Base-by-base conservation (phyloP, 2,797 vertebrate species). In the Muscicapa comitata region DNA sequence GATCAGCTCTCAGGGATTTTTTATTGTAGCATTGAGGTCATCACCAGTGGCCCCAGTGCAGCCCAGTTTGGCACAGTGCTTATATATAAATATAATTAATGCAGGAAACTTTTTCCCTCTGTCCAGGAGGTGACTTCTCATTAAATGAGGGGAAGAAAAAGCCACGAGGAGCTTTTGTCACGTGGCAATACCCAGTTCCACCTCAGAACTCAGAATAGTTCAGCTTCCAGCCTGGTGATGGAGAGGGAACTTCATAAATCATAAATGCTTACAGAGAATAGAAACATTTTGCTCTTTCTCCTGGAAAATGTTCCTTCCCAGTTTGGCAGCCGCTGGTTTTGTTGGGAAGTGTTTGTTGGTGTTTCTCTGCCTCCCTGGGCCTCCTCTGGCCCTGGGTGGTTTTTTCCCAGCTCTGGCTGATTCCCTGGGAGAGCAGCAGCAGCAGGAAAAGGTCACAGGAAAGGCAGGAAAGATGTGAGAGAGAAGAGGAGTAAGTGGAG, bases 261-360 rank as follows among this genome's bases (percentile, higher is more conserved):
- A 25, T n/a, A n/a, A 57, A 65, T 45, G 7, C 6, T 72, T 8
- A 2, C 31, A 50, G 53, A 42, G 59, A 26, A 50, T 0, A 42
- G 43, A 31, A 66, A 35, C 1, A 1, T 66, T 74, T 51, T 19
- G 8, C 73, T 96, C 51, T 87, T 78, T 87, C 80, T 72, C 71
- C 71, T 35, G 70, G 78, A 54, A 93, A 83, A 96, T 48, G 55
- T 91, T 86, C 71, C 65, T 82, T 67, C 92, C 73, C 85, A 67
- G 75, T 84, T 61, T 75, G 93, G 80, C 57, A 66, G 51, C 29
- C 37, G 31, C 57, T 70, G 73, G 57, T 17, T 72, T 71, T 48
- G 28, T 0, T 62, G 79, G 62, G 47, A 28, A 20, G 37, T 13
- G 75, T 79, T 71, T 61, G 40, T 12, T 37, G 23, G 28, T n/a